A percentile compares a stretch with the other conserved stretches of the same genome.
These are phyloP conservation scores for Drosophila persimilis DNA, from an alignment of 1,140 invertebrate species.

Conservation along the genomic window DNA sequence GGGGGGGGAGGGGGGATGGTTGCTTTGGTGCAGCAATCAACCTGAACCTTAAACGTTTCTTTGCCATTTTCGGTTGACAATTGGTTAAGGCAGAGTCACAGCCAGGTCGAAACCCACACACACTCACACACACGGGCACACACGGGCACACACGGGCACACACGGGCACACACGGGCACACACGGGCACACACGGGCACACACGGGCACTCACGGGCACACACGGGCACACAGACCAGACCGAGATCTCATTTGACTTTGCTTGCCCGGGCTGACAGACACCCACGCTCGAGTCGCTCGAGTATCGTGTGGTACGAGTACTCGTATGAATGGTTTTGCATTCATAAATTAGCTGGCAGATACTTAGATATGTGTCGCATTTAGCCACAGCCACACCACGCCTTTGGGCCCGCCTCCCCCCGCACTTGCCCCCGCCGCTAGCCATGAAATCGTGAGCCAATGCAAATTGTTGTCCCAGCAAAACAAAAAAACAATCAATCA, in stretches of 20 bases:
- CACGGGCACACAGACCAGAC: constrained; percentile 25
- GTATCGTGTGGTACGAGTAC: constrained; percentile 38
- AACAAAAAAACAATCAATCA: constrained; percentile 64
- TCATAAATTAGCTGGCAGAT: constrained; percentile 72
- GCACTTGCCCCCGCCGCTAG: constrained; percentile 5
- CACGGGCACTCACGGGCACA: constrained; percentile 31
- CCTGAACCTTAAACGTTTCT: constrained; percentile 51
- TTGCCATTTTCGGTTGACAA: constrained; percentile 43
- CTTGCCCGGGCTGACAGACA: constrained; percentile 36
- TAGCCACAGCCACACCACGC: constrained; percentile 10
- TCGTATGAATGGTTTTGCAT: constrained; percentile 72
- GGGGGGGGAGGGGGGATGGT: too few relatives aligned
- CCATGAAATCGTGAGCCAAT: constrained; percentile 65
- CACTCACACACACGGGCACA: constrained; percentile 23
- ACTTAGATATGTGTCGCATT: constrained; percentile 61
- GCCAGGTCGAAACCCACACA: constrained; percentile 39
- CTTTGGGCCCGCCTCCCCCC: not conserved
- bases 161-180: constrained; percentile 23
- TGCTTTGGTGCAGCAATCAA: constrained; percentile 63
- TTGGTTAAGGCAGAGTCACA: constrained; percentile 28
- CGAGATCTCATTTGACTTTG: constrained; percentile 63
- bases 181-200: constrained; percentile 23
- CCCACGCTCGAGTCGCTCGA: constrained; percentile 52
- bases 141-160: constrained; percentile 23
- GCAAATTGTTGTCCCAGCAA: constrained; percentile 55